Base-by-base conservation (phyloP, 2,113 vertebrate species). In the Centropus bengalensis region DNA sequence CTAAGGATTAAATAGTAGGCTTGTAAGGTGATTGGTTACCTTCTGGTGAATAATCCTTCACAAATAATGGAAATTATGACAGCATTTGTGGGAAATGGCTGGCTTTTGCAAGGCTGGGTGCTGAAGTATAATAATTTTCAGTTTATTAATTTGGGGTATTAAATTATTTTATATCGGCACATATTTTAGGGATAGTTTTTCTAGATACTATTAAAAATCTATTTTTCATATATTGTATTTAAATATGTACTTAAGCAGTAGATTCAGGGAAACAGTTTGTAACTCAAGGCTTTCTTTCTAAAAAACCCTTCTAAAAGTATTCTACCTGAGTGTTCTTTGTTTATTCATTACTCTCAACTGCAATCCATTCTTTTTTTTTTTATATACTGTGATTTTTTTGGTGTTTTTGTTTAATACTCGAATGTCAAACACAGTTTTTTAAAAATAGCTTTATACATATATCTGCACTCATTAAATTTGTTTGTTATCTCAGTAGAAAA, bases 321-420 rank as follows among this genome's bases (percentile, higher is more conserved):
- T 47, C 12, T 40, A 13, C 4, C n/a, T 79, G 30, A 73, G 14
- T 13, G 12, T 56, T 32, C 7, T 79, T 88, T 8, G 0, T 51
- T 84, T 62, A 64, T 82, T 80, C 14, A 20, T 93, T 52, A 14
- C 32, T 82, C 8, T 63, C 17, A 82, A 80, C 66, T 30, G 1
- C 32, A 88, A 60, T 71, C 28, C 4, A 6, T 2, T 54, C 42
- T 22, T 51, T 56, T 32, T 30, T 56, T 10, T 5, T 51, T 52
- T 40, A n/a, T n/a, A 10, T 15, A 6, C 54, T n/a, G 17, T 15
- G 3, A 1, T 1, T 28, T n/a, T 64, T 68, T 47, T 58, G 2
- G 8, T 86, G 8, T 3, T 59, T 77, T 83, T 38, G 30, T 47
- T 63, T 49, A 33, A 58, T 69, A n/a, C 52, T 74, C n/a, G 63